These are phyloP conservation scores for Pseudoips prasinana DNA, from an alignment of 2,888 invertebrate species.

Conservation along the genomic window DNA sequence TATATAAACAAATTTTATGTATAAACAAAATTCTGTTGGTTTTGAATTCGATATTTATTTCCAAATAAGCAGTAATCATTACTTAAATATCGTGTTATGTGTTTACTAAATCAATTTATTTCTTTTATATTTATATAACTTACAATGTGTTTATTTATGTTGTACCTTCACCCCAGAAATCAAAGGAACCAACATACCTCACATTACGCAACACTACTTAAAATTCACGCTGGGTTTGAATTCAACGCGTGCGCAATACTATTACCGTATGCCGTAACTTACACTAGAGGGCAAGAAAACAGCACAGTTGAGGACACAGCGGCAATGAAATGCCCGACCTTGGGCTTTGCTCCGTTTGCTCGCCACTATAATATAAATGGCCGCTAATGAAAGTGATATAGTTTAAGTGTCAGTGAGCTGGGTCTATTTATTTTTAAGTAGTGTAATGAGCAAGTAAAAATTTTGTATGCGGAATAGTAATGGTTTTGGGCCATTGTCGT, in stretches of 20 bases:
- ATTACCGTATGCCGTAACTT: slow-evolving; percentile 25
- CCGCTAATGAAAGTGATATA: slow-evolving; percentile 21
- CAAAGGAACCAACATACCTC: slow-evolving; percentile 1
- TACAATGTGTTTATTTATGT: too few species aligned
- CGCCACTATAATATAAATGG: slow-evolving; percentile 32
- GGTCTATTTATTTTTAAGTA: slow-evolving; percentile 13
- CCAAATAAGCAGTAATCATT: too few species aligned
- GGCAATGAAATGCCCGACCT: slow-evolving; percentile 41
- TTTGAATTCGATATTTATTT: too few species aligned
- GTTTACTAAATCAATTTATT: too few species aligned
- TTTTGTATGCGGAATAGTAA: too few species aligned
- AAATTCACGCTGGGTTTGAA: slow-evolving; percentile 20
- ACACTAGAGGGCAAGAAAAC: slow-evolving; percentile 30
- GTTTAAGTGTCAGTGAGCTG: background rate
- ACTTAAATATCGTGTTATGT: too few species aligned
- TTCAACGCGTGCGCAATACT: slow-evolving; percentile 10
- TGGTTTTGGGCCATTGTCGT: too few species aligned
- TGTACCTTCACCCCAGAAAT: background rate
- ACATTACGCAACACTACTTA: slow-evolving; percentile 21
- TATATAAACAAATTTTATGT: too few species aligned
- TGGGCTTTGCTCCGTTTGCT: slow-evolving; percentile 25
- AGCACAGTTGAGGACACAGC: slow-evolving; percentile 29
- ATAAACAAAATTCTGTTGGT: too few species aligned
- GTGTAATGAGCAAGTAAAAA: slow-evolving; percentile 1
- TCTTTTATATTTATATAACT: too few species aligned